Evolutionary conservation across 2,888 invertebrate species (phyloP).

Genomic region (Athetis lepigone): DNA sequence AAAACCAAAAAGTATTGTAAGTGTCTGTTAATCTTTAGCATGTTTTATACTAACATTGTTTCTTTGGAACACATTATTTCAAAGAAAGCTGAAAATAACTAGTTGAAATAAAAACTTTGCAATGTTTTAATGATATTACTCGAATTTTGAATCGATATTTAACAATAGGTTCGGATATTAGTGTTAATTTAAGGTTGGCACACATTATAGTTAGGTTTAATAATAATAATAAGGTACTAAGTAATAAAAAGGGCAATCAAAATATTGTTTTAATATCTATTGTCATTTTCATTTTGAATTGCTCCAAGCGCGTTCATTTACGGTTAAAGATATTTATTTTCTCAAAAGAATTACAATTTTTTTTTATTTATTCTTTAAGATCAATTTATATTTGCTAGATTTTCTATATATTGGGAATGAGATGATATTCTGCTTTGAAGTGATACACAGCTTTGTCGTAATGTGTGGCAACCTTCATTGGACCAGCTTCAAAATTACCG

Average conservation of each 20-base stretch:
- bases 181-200: slow-evolving; percentile 56
- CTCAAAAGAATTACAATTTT: no score
- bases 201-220: slow-evolving; percentile 50
- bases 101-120: slow-evolving; percentile 47
- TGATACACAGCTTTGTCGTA: slow-evolving; percentile 20
- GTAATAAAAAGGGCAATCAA: slow-evolving; percentile 8
- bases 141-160: slow-evolving; percentile 74
- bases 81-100: slow-evolving; percentile 18
- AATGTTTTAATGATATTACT: slow-evolving; percentile 69
- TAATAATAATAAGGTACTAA: slow-evolving; percentile 36
- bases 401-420: slow-evolving; percentile 8
- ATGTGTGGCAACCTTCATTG: slow-evolving; percentile 48
- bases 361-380: slow-evolving; percentile 33
- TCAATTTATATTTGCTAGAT: slow-evolving; percentile 14
- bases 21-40: slow-evolving; percentile 64
- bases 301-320: slow-evolving; percentile 47
- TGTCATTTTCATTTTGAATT: slow-evolving; percentile 57
- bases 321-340: no score
- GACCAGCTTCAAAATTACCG: slow-evolving; percentile 50
- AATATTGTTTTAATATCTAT: slow-evolving; percentile 50
- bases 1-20: slow-evolving; percentile 65
- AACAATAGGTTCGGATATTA: slow-evolving; percentile 65
- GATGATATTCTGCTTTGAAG: slow-evolving; percentile 14
- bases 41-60: slow-evolving; percentile 60
- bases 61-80: slow-evolving; percentile 52